phyloP scores from a whole-genome alignment of 2,888 invertebrate genomes.

The Aspidapion aeneum region DNA sequence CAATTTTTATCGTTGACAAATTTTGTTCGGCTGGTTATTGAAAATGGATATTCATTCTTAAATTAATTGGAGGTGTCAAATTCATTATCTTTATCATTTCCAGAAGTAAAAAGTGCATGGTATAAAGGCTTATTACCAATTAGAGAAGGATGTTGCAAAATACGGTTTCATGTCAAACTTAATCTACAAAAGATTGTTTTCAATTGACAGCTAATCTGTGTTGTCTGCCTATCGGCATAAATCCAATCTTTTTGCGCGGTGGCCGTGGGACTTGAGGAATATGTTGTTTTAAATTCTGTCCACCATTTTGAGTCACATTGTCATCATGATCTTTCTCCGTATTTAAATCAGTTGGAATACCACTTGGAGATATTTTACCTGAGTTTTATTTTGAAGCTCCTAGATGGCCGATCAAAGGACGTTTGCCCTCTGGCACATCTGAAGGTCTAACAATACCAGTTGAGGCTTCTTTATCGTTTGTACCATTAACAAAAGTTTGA shows the following conservation, averaged over 20 bases:
- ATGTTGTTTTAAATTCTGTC: conserved; percentile 49
- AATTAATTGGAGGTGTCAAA: conserved; percentile 39
- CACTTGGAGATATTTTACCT: conserved; percentile 23
- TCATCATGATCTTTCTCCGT: conserved; percentile 43
- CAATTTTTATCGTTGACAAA: conserved; percentile 32
- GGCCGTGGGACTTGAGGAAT: conserved; percentile 54
- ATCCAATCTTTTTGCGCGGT: conserved; percentile 71
- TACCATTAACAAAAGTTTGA: conserved; percentile 28
- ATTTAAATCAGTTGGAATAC: conserved; percentile 45
- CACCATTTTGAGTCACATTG: conserved; percentile 32
- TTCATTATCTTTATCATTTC: too few species aligned
- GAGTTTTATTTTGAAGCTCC: conserved; percentile 21
- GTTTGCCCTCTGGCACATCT: conserved; percentile 22
- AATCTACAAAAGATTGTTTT: too few species aligned
- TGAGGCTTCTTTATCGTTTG: conserved; percentile 35
- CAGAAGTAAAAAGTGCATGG: too few species aligned
- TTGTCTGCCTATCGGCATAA: conserved; percentile 83
- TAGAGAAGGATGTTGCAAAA: too few species aligned
- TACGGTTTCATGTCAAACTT: too few species aligned
- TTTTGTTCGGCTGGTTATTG: conserved; percentile 25
- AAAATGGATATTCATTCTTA: conserved; percentile 37
- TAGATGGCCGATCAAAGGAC: conserved; percentile 18
- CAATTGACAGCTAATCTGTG: too few species aligned
- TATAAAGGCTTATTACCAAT: too few species aligned
- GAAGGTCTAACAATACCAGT: conserved; percentile 44